Evolutionary conservation across 1,140 invertebrate species (phyloP).

Genomic region (Hormaphis cornu): DNA sequence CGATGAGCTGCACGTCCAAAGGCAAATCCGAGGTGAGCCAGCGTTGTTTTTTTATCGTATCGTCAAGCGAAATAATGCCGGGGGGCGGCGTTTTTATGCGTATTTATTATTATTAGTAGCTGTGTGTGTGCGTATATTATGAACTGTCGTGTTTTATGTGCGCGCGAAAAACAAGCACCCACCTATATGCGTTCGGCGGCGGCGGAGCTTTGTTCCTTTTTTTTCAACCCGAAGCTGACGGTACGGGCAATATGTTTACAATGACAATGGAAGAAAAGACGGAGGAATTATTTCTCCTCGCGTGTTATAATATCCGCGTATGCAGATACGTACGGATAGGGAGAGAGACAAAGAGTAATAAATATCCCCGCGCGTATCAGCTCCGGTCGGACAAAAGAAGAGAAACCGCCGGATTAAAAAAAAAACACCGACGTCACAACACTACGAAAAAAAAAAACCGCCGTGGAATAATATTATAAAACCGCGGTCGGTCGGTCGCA

Average conservation of each 20-base stretch:
- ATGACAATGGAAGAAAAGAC: conserved; percentile 29
- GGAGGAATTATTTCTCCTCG: conserved; percentile 19
- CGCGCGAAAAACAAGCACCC: too few species aligned
- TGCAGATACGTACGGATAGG: too few species aligned
- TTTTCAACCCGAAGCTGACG: background rate
- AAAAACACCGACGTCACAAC: too few species aligned
- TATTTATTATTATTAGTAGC: background rate
- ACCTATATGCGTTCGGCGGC: background rate
- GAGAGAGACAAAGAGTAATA: conserved; percentile 31
- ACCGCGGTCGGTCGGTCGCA: too few species aligned
- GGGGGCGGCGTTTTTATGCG: background rate
- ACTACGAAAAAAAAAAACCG: too few species aligned
- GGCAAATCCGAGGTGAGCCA: conserved; percentile 67
- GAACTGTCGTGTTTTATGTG: background rate
- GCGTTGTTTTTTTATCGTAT: conserved; percentile 1
- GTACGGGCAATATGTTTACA: conserved; percentile 29
- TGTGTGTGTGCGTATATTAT: background rate
- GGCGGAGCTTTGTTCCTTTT: conserved; percentile 21
- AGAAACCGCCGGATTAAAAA: conserved; percentile 12
- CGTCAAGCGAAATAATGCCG: too few species aligned
- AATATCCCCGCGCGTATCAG: conserved; percentile 8
- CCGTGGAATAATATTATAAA: too few species aligned
- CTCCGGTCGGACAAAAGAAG: conserved; percentile 14
- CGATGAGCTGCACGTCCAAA: conserved; percentile 68
- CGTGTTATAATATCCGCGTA: background rate